Conservation (phyloP, 2,888 invertebrate genomes). For the Parelbella ahira region DNA sequence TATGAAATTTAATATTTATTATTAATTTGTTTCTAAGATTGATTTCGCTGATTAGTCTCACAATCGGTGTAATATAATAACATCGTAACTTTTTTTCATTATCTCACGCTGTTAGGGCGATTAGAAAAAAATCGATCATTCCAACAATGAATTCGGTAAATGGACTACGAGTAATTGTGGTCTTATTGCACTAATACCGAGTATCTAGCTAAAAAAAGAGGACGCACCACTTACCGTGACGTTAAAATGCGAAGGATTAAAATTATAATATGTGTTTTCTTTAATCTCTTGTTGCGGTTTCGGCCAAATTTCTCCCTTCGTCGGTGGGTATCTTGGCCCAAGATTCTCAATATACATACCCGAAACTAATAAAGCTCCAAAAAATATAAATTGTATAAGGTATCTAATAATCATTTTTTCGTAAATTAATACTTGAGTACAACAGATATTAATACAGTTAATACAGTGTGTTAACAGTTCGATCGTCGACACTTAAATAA, state of each 20-base stretch:
- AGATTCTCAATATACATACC: slow-evolving; percentile 43
- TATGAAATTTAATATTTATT: too few species aligned
- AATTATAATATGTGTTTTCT: slow-evolving; percentile 54
- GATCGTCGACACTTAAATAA: not conserved
- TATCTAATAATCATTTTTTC: slow-evolving; percentile 9
- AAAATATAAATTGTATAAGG: slow-evolving; percentile 4
- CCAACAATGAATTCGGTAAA: slow-evolving; percentile 10
- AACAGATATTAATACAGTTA: too few species aligned
- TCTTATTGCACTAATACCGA: too few species aligned
- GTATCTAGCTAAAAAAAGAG: too few species aligned
- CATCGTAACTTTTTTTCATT: too few species aligned
- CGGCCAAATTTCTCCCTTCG: slow-evolving; percentile 86
- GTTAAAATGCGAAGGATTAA: slow-evolving; percentile 68
- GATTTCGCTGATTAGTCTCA: too few species aligned
- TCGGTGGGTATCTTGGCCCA: slow-evolving; percentile 76
- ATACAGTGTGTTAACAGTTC: not conserved
- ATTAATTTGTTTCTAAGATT: too few species aligned
- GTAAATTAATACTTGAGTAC: not conserved
- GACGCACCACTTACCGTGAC: slow-evolving; percentile 63
- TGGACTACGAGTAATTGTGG: too few species aligned
- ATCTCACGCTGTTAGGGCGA: too few species aligned
- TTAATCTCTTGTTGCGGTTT: slow-evolving; percentile 77
- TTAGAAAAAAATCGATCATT: slow-evolving; percentile 19
- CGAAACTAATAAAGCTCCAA: slow-evolving; percentile 7
- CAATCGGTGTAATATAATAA: too few species aligned